Evolutionary conservation across 1,140 invertebrate genomes (phyloP), one percentile per base, ranked within the genome.

Genomic region (Drosophila ambigua): DNA sequence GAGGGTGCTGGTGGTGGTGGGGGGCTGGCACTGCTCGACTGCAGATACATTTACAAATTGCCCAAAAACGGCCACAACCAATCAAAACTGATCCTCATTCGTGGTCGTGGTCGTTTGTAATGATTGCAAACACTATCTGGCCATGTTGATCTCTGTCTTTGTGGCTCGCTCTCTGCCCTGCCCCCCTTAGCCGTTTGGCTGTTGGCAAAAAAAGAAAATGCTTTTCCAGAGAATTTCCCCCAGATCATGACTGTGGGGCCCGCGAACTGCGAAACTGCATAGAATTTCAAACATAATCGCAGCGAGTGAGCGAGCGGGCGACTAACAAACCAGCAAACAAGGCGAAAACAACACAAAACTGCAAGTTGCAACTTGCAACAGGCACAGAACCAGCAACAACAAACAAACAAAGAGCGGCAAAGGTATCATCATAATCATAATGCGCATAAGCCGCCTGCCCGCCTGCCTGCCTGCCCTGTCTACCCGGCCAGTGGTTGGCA

Each of bases 361-460:
- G 77, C 73, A 63, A 54, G 11, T 39, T 39, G 35, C 73, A 63
- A 54, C 35, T 39, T 39, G 35, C 74, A 60, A 43, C 67, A 58
- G 35, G 67, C 52, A 60, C 52, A 62, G 46, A 41, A 64, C 24
- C 80, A 77, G 77, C 72, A 63, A 45, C 74, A 65, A 39, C 72
- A 68, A 57, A 35, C 65, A 68, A 79, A 71, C 59, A 73, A 74
- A 80, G 66, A 69, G 45, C 76, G 65, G 45, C 65, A 76, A 59
- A 72, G 78, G 78, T 82, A 85, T 85, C 82, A 88, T 88, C 83
- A 88, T 88, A 88, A 88, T 88, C 83, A 88, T 88, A 88, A 88
- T 83, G 83, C 82, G 82, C 82, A 85, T 87, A 87, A 88, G 82
- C 71, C 83, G 77, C 64, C 49, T 55, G 35, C 35, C 35, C 4